phyloP scores from a whole-genome alignment of 2,888 invertebrate genomes.

The Sepiola atlantica region DNA sequence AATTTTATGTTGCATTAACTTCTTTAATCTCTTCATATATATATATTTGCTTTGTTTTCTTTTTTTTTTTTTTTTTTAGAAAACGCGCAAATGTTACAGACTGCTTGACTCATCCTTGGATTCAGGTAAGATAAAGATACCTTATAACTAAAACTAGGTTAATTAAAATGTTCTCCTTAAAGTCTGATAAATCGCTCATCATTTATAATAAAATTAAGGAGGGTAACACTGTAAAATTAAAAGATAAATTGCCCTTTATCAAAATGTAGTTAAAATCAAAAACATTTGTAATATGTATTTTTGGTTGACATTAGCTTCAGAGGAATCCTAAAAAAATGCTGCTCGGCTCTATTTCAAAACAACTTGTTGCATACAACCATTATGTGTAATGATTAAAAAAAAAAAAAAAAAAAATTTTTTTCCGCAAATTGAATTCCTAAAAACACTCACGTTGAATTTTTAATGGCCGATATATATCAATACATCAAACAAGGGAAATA shows the following conservation, averaged over 20 bases:
- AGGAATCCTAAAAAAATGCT: too few relatives aligned
- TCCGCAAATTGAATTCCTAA: too few relatives aligned
- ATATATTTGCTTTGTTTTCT: constrained; percentile 18
- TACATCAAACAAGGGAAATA: too few relatives aligned
- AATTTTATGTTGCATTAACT: neutral
- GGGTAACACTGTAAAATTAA: neutral
- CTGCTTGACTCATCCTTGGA: constrained; percentile 81
- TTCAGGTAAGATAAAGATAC: constrained; percentile 74
- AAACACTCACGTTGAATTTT: too few relatives aligned
- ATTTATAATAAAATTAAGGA: neutral
- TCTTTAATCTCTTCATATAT: too few relatives aligned
- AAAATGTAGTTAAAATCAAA: neutral
- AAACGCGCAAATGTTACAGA: constrained; percentile 79
- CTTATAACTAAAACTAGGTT: neutral
- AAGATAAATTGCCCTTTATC: neutral
- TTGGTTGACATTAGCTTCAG: too few relatives aligned
- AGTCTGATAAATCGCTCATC: neutral
- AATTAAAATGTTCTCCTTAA: neutral
- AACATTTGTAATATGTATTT: neutral
- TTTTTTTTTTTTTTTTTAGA: constrained; percentile 70
- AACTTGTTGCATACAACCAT: too few relatives aligned
- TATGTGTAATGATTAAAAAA: too few relatives aligned
- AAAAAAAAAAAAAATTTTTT: too few relatives aligned
- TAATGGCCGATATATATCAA: too few relatives aligned
- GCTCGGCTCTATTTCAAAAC: too few relatives aligned